Conservation (phyloP, 2,888 invertebrate genomes). For the Cylindroiulus punctatus region DNA sequence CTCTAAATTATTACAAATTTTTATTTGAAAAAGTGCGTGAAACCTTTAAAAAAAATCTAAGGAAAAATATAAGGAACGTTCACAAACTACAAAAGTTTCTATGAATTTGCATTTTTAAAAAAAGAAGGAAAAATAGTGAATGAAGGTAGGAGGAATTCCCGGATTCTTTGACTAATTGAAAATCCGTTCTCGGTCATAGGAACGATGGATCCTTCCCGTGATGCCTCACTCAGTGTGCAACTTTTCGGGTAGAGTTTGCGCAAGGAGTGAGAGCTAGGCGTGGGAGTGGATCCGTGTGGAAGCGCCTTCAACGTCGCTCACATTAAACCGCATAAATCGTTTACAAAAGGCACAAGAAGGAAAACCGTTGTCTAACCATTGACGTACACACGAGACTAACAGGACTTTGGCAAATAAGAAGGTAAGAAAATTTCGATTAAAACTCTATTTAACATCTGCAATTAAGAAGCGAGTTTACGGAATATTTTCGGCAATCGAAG, state of each 20-base stretch:
- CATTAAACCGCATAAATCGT: constrained; percentile 20
- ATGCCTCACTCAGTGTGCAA: not conserved
- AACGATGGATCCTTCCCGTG: not conserved
- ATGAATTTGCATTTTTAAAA: no score
- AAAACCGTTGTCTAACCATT: not conserved
- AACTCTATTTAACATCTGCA: no score
- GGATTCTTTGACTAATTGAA: not conserved
- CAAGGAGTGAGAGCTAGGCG: not conserved
- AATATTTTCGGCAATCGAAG: no score
- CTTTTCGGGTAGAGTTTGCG: constrained; percentile 25
- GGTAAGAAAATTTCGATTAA: not conserved
- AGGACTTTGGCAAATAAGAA: constrained; percentile 17
- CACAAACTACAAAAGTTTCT: no score
- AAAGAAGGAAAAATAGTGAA: no score
- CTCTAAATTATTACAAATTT: no score
- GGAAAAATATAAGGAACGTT: no score
- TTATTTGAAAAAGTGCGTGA: no score
- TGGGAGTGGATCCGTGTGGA: constrained; percentile 8
- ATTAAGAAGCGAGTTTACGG: no score
- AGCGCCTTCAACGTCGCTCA: not conserved
- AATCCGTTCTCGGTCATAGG: not conserved
- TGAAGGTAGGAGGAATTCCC: not conserved
- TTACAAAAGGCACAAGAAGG: not conserved
- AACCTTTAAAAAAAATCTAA: no score
- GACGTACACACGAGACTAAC: not conserved